These are phyloP conservation scores for Acestrorhynchus altus DNA, from an alignment of 2,797 vertebrate genomes.

Conservation along the genomic window DNA sequence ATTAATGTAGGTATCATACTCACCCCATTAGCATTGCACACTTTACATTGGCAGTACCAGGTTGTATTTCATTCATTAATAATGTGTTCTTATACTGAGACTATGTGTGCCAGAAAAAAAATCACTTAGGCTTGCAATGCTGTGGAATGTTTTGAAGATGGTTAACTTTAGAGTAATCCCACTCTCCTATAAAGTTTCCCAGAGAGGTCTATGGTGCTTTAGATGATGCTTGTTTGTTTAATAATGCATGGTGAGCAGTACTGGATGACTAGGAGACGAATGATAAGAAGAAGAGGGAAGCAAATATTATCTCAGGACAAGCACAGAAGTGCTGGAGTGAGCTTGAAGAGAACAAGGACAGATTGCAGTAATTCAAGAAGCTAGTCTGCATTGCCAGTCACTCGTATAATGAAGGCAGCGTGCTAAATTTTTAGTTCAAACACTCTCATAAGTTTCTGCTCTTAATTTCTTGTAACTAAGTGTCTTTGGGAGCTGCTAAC, in stretches of 20 bases:
- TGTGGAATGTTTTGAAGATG: conserved; percentile 28
- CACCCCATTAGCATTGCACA: neutral
- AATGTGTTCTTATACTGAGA: conserved; percentile 1
- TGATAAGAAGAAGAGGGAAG: conserved; percentile 35
- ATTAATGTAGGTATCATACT: conserved; percentile 12
- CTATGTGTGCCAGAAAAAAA: conserved; percentile 4
- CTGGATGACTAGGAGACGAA: conserved; percentile 36
- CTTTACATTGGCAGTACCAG: neutral
- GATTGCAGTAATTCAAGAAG: neutral
- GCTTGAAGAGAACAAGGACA: conserved; percentile 14
- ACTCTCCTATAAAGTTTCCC: conserved; percentile 15
- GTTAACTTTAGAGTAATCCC: conserved; percentile 39
- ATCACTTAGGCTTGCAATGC: neutral
- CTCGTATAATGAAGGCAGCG: neutral
- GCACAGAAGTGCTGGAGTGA: conserved; percentile 5
- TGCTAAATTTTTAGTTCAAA: conserved; percentile 1
- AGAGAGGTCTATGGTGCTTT: conserved; percentile 37
- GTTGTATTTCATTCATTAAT: conserved; percentile 20
- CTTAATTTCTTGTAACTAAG: neutral
- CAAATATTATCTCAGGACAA: conserved; percentile 35
- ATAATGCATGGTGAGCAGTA: conserved; percentile 47
- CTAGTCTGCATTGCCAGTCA: neutral
- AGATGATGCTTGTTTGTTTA: conserved; percentile 39
- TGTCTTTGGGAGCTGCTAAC: neutral
- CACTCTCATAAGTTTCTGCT: neutral